These are phyloP conservation scores for Notarius quadriscutis DNA, from an alignment of 2,113 vertebrate genomes.

Conservation along the genomic window DNA sequence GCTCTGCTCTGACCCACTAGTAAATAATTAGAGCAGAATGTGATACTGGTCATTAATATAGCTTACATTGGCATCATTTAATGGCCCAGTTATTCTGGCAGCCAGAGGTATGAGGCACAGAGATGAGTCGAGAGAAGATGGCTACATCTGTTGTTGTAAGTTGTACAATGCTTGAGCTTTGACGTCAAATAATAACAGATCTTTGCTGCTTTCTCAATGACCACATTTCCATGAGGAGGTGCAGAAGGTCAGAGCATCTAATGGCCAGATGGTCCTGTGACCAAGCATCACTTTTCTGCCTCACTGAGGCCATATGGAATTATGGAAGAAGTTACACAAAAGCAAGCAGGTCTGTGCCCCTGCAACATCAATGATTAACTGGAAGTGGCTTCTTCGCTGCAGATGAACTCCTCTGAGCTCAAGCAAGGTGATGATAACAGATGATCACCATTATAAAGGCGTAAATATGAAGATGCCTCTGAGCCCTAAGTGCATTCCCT, in stretches of 20 bases:
- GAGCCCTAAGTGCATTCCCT: not conserved
- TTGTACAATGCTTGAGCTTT: not conserved
- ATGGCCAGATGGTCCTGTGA: conserved; percentile 40
- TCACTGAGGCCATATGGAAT: conserved; percentile 51
- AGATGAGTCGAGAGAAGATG: conserved; percentile 17
- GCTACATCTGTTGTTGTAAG: conserved; percentile 27
- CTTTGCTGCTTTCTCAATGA: conserved; percentile 23
- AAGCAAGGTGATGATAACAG: conserved; percentile 48
- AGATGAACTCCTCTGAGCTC: conserved; percentile 44
- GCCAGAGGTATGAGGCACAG: conserved; percentile 23
- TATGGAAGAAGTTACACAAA: conserved; percentile 42
- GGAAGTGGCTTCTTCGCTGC: conserved; percentile 36
- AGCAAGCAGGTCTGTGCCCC: conserved; percentile 40
- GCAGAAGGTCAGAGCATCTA: conserved; percentile 30
- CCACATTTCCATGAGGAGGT: not conserved
- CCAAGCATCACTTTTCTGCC: conserved; percentile 46
- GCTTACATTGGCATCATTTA: conserved; percentile 50
- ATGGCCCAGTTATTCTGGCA: conserved; percentile 49
- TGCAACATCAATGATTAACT: conserved; percentile 43
- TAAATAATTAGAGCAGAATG: conserved; percentile 64
- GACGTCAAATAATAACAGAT: conserved; percentile 24
- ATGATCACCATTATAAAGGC: conserved; percentile 42
- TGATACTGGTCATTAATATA: conserved; percentile 56
- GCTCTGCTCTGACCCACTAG: conserved; percentile 49
- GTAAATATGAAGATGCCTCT: conserved; percentile 42